These are phyloP conservation scores for Ypsolopha sequella DNA, from an alignment of 2,888 invertebrate genomes.

Conservation along the genomic window DNA sequence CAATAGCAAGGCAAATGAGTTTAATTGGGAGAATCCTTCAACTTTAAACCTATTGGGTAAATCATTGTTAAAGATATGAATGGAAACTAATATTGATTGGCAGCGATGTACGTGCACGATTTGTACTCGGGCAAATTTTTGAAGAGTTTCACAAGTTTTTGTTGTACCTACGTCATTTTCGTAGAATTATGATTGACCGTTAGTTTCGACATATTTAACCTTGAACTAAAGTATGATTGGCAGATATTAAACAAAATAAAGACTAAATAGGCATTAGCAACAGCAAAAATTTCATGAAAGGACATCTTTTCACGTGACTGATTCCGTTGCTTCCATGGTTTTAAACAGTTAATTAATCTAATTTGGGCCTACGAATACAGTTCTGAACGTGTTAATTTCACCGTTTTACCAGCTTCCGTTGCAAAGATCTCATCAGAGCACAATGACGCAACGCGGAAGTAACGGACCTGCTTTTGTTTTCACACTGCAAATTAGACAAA, in stretches of 20 bases:
- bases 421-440: constrained; percentile 3
- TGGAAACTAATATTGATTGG: neutral
- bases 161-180: neutral
- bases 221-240: neutral
- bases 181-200: neutral
- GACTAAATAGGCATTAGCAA: neutral
- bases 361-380: neutral
- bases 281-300: neutral
- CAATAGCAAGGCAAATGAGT: constrained; percentile 1
- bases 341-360: neutral
- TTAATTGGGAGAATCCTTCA: constrained; percentile 8
- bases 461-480: constrained; percentile 25
- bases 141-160: neutral
- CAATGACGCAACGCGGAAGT: constrained; percentile 18
- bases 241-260: neutral
- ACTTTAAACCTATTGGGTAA: constrained; percentile 5
- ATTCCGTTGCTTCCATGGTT: too few species aligned
- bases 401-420: neutral
- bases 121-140: neutral
- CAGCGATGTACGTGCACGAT: neutral
- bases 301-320: too few species aligned
- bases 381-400: neutral
- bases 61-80: neutral
- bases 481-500: constrained; percentile 4
- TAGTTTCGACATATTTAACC: neutral